Percentiles rank a stretch among this genome's conserved stretches.
Evolutionary conservation across 1,140 invertebrate genomes (phyloP).

Genomic region (Drosophila tani): DNA sequence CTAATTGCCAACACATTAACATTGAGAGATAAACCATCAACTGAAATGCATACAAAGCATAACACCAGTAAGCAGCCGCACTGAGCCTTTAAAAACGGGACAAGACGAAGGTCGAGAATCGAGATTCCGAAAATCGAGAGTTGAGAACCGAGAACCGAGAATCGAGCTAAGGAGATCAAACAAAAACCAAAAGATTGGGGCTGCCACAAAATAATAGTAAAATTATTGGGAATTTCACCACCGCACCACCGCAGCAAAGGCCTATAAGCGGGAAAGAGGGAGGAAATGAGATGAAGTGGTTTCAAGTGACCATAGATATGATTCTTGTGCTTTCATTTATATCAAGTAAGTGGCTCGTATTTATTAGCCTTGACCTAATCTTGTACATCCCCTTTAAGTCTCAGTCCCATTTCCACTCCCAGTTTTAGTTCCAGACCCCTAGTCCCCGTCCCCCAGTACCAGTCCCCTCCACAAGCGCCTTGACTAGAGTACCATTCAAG

Average conservation of each 20-base stretch:
- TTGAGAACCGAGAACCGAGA: background rate
- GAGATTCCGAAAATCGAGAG: no score
- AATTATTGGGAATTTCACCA: conserved; percentile 26
- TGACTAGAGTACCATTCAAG: conserved; percentile 63
- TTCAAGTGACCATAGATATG: conserved; percentile 84
- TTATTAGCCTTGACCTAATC: conserved; percentile 58
- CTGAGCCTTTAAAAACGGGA: background rate
- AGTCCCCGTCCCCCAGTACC: background rate
- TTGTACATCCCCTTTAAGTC: background rate
- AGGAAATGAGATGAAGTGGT: conserved; percentile 84
- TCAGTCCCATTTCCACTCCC: background rate
- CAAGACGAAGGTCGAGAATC: no score
- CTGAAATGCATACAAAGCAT: conserved; percentile 61
- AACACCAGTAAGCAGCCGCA: conserved; percentile 34
- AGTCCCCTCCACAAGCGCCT: conserved; percentile 1
- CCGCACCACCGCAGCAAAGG: conserved; percentile 31
- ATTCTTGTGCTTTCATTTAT: conserved; percentile 84
- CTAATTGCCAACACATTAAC: conserved; percentile 19
- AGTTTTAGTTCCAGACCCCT: background rate
- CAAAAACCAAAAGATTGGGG: conserved; percentile 13
- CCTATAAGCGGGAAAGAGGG: conserved; percentile 72
- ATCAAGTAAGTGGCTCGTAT: conserved; percentile 78
- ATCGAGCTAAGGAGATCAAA: background rate
- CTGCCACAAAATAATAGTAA: conserved; percentile 15
- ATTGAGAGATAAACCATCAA: conserved; percentile 44